phyloP scores from a whole-genome alignment of 2,888 invertebrate genomes.

The Linnaemya vulpina region DNA sequence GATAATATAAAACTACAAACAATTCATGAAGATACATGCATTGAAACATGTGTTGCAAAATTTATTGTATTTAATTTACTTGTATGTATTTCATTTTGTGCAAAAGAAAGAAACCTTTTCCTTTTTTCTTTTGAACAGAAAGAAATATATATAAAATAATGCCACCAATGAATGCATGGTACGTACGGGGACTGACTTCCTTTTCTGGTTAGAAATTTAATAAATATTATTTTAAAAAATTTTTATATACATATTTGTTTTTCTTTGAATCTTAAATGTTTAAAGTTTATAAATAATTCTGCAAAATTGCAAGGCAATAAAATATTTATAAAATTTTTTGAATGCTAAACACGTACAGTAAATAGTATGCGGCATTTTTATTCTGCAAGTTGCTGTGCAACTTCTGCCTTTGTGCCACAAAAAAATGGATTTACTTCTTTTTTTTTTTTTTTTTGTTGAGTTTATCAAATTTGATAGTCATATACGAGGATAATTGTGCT shows the following conservation, averaged over 20 bases:
- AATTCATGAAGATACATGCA: constrained; percentile 10
- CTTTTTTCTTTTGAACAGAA: not conserved
- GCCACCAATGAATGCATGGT: constrained; percentile 14
- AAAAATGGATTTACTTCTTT: constrained; percentile 3
- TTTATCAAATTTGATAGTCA: constrained; percentile 52
- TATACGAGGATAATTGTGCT: not conserved
- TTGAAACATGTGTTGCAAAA: constrained; percentile 50
- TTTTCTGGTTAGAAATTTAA: constrained; percentile 58
- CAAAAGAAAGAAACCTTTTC: constrained; percentile 7
- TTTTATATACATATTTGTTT: not conserved
- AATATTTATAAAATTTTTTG: constrained; percentile 47
- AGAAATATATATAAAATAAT: no score
- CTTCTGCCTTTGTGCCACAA: constrained; percentile 44
- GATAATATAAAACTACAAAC: constrained; percentile 24
- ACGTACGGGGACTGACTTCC: constrained; percentile 43
- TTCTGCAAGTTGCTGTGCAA: constrained; percentile 46
- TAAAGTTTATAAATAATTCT: constrained; percentile 68
- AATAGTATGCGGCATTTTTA: constrained; percentile 65
- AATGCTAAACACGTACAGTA: constrained; percentile 71
- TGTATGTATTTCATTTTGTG: constrained; percentile 9
- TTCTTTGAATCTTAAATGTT: constrained; percentile 50
- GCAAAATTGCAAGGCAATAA: constrained; percentile 27
- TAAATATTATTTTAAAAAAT: constrained; percentile 53
- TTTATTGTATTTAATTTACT: constrained; percentile 65
- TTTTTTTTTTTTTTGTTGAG: constrained; percentile 15